phyloP scores from a whole-genome alignment of 2,888 invertebrate species.

The Macrosiphum euphorbiae region DNA sequence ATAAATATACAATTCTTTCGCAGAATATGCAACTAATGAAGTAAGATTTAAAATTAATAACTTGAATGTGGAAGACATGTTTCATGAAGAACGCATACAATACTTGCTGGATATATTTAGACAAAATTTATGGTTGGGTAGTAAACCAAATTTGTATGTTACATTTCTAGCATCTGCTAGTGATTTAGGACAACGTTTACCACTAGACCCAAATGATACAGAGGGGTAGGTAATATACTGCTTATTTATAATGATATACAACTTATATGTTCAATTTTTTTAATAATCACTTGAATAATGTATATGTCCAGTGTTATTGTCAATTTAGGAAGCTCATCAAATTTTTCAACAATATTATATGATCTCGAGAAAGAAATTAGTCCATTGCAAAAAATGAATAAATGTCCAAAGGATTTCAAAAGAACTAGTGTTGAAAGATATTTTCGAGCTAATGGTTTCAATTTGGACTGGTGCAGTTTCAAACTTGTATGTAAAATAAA shows the following conservation, averaged over 20 bases:
- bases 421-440: constrained; percentile 86
- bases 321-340: constrained; percentile 81
- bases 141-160: constrained; percentile 81
- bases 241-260: background rate
- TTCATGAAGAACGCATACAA: constrained; percentile 81
- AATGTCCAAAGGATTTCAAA: constrained; percentile 87
- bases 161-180: constrained; percentile 89
- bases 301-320: constrained; percentile 78
- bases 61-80: constrained; percentile 88
- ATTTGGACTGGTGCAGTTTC: constrained; percentile 91
- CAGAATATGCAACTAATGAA: constrained; percentile 73
- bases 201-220: constrained; percentile 84
- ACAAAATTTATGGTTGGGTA: constrained; percentile 83
- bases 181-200: constrained; percentile 85
- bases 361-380: constrained; percentile 84
- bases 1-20: background rate
- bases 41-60: constrained; percentile 91
- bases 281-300: constrained; percentile 65
- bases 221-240: constrained; percentile 78
- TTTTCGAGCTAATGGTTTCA: constrained; percentile 83
- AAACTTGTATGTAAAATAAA: constrained; percentile 76
- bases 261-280: background rate
- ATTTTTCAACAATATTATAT: constrained; percentile 80
- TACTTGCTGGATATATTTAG: constrained; percentile 82
- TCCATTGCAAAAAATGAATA: constrained; percentile 80